Base-by-base conservation (phyloP, 2,888 invertebrate genomes). In the Heliconius ismenius region DNA sequence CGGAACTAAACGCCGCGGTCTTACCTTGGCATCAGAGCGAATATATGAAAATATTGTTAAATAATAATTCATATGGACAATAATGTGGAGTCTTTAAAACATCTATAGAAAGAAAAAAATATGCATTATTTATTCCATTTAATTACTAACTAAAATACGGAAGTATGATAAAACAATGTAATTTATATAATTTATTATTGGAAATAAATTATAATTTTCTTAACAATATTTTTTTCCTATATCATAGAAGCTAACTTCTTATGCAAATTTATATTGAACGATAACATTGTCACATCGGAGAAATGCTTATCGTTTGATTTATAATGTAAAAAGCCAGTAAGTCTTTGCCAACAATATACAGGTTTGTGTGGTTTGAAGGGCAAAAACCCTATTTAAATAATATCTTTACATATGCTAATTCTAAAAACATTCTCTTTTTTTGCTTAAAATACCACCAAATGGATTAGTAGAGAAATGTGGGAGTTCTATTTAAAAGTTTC, bases 271-370 rank as follows among this genome's bases (percentile, higher is more conserved):
- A 54, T 54, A 54, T 21, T 69, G 9, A 18, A 69, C 26, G n/a
- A 21, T 32, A 28, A 54, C 21, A 69, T 15, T 26, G 26, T 24
- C 68, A 68, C 18, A 21, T 26, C 9, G 49, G 9, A 49, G 49
- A 54, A 49, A 54, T 21, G n/a, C 11, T 69, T 54, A 28, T 54
- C 28, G n/a, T 54, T 58, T 58, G 69, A 54, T 54, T 70, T 70
- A 70, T 54, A 54, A n/a, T 28, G 13, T 49, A n/a, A 54, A 32
- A 54, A 28, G 21, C n/a, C 49, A 18, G 21, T 54, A 18, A 54
- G 54, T 32, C 10, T 54, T 54, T 54, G 7, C 13, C n/a, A 54
- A 69, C 32, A 54, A 49, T 7, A 28, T 26, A 49, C 21, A 49
- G 21, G 1, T 18, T 9, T 26, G 9, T 15, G 13, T 67, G 24